Percentiles rank a stretch among this genome's conserved stretches.
These are phyloP conservation scores for Poecilus cupreus DNA, from an alignment of 2,888 invertebrate genomes.

Conservation along the genomic window DNA sequence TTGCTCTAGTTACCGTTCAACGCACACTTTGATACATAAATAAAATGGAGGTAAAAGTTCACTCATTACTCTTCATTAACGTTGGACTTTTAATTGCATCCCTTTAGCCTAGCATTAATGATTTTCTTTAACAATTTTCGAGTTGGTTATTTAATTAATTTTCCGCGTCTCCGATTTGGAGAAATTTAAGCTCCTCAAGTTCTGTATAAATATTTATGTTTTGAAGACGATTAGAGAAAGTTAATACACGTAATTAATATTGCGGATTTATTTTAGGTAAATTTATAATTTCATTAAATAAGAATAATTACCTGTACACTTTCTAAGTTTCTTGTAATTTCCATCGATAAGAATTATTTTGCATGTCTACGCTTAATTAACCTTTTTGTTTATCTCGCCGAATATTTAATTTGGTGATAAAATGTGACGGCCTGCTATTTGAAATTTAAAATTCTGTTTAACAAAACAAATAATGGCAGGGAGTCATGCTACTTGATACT, in stretches of 20 bases:
- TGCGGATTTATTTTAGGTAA: background rate
- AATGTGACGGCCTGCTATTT: too few species aligned
- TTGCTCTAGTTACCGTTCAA: background rate
- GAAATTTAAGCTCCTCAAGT: background rate
- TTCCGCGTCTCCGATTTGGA: background rate
- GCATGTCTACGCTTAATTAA: background rate
- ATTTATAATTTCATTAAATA: background rate
- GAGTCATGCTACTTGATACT: too few species aligned
- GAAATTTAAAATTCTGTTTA: too few species aligned
- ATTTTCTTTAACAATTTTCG: slow-evolving; percentile 19
- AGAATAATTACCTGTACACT: background rate
- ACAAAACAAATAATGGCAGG: too few species aligned
- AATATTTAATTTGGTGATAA: too few species aligned
- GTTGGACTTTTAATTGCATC: slow-evolving; percentile 23
- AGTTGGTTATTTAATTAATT: background rate
- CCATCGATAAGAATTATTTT: background rate
- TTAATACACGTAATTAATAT: background rate
- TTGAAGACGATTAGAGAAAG: background rate
- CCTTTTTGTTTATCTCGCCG: too few species aligned
- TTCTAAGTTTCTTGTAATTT: background rate
- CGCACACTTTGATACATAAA: slow-evolving; percentile 1
- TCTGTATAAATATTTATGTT: background rate
- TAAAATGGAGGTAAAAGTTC: slow-evolving; percentile 15
- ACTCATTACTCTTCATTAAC: slow-evolving; percentile 31
- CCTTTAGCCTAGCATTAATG: slow-evolving; percentile 2